Evolutionary conservation across 1,140 invertebrate genomes (phyloP).

Genomic region (Drosophila paulistorum): DNA sequence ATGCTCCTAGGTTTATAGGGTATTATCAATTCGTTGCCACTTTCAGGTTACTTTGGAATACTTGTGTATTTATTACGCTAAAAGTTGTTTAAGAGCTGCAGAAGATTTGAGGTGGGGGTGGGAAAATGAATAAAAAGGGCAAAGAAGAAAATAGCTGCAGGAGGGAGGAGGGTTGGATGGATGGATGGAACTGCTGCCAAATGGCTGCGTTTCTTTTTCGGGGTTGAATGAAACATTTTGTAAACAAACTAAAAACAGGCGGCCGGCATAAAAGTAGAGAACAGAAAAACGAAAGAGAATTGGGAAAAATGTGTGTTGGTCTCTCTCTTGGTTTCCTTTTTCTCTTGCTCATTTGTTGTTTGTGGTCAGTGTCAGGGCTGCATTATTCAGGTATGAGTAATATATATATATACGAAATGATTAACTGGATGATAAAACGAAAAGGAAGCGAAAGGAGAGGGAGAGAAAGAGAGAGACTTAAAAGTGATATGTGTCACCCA

Average conservation of each 20-base stretch:
- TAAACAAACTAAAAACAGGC: constrained; percentile 60
- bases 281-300: constrained; percentile 23
- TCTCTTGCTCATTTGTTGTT: constrained; percentile 47
- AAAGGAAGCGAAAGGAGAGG: constrained; percentile 31
- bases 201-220: constrained; percentile 33
- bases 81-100: constrained; percentile 4
- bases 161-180: neutral
- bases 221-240: constrained; percentile 60
- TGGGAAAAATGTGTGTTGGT: constrained; percentile 26
- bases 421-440: constrained; percentile 65
- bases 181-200: constrained; percentile 39
- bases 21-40: neutral
- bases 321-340: neutral
- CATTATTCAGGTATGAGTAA: constrained; percentile 42
- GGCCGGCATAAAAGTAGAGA: constrained; percentile 42
- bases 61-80: constrained; percentile 23
- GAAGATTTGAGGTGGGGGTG: neutral
- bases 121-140: neutral
- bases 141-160: neutral
- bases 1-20: neutral
- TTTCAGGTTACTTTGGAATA: neutral
- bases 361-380: constrained; percentile 77
- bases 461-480: constrained; percentile 16
- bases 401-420: constrained; percentile 16
- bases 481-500: constrained; percentile 53